Conservation (phyloP, 1,140 invertebrate species). For the Trichonephila inaurata region DNA sequence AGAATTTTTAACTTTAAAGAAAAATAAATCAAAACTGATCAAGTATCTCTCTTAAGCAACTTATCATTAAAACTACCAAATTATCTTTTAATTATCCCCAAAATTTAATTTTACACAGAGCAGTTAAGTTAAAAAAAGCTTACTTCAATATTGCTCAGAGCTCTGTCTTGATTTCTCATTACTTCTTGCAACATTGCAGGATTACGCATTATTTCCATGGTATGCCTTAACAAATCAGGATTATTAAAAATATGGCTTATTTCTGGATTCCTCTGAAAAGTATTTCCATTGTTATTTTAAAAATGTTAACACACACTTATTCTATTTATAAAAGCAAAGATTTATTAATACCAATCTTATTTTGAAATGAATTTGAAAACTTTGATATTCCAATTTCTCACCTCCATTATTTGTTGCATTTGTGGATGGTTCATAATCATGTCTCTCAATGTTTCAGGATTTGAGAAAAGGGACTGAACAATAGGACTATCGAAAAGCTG, state of each 20-base stretch:
- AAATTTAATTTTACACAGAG: background rate
- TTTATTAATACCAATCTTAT: background rate
- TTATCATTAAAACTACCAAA: too few species aligned
- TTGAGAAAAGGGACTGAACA: constrained; percentile 97
- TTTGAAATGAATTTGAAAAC: background rate
- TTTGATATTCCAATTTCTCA: constrained; percentile 80
- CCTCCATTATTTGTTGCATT: constrained; percentile 98
- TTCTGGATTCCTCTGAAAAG: constrained; percentile 93
- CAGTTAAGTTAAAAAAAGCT: constrained; percentile 79
- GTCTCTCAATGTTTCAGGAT: constrained; percentile 97
- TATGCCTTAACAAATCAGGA: constrained; percentile 96
- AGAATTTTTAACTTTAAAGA: too few species aligned
- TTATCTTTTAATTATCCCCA: too few species aligned
- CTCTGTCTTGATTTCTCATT: constrained; percentile 99
- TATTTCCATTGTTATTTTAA: background rate
- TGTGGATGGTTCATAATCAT: constrained; percentile 98
- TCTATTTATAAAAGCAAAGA: background rate
- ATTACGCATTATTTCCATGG: constrained; percentile 98
- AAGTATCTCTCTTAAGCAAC: too few species aligned
- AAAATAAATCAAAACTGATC: too few species aligned
- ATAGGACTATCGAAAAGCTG: constrained; percentile 98
- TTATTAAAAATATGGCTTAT: constrained; percentile 99
- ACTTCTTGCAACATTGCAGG: constrained; percentile 99
- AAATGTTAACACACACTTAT: background rate
- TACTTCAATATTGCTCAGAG: constrained; percentile 96